A percentile compares a stretch with the other conserved stretches of the same genome.
phyloP scores from a whole-genome alignment of 2,797 vertebrate genomes.

The Rousettus madagascariensis region DNA sequence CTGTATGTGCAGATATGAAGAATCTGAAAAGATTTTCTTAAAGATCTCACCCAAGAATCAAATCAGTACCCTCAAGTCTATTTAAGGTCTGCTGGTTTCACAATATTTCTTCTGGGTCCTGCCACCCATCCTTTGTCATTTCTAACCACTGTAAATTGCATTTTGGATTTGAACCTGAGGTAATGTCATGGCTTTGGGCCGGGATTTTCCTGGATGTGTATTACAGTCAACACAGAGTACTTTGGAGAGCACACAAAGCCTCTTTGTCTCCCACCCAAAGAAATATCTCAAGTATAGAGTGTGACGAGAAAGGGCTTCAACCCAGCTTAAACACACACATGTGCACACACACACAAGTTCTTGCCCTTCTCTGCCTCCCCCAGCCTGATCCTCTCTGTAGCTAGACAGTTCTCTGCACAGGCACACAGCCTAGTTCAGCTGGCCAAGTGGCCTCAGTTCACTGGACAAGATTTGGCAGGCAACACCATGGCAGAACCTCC shows the following conservation, averaged over 20 bases:
- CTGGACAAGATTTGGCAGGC: conserved; percentile 45
- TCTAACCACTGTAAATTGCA: background rate
- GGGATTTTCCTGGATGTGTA: background rate
- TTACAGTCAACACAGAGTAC: background rate
- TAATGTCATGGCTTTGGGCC: background rate
- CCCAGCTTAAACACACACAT: background rate
- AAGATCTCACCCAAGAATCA: background rate
- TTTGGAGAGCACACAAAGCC: conserved; percentile 40
- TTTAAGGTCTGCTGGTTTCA: background rate
- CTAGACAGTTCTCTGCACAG: background rate
- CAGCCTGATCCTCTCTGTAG: background rate
- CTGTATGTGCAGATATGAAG: background rate
- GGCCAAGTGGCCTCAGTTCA: conserved; percentile 41
- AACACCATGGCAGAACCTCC: conserved; percentile 27
- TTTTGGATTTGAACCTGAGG: conserved; percentile 9
- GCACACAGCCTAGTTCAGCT: background rate
- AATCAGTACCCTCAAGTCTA: background rate
- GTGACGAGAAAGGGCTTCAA: background rate
- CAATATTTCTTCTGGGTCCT: background rate
- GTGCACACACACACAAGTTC: background rate
- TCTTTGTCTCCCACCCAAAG: conserved; percentile 68
- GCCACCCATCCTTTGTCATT: background rate
- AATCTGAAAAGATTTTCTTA: background rate
- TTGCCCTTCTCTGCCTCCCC: background rate
- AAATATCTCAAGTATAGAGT: conserved; percentile 47